phyloP scores from a whole-genome alignment of 2,888 invertebrate species.

The Cryptops parisi region DNA sequence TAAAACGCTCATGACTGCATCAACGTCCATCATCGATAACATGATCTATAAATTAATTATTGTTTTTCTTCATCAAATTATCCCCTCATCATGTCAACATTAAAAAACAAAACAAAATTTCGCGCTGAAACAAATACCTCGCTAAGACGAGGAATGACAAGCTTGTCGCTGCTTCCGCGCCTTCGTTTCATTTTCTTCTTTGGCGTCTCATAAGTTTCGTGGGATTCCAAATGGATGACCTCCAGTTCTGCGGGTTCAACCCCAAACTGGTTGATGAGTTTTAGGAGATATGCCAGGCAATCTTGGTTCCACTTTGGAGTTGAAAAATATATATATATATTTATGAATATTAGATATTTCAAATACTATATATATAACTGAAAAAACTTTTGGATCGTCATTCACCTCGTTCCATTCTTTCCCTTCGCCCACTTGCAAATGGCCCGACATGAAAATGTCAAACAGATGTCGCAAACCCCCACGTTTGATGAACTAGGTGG shows the following conservation, averaged over 20 bases:
- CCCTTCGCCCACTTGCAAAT: constrained; percentile 49
- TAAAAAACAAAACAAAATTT: background rate
- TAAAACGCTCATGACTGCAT: constrained; percentile 63
- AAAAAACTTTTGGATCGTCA: background rate
- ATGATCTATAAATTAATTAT: constrained; percentile 37
- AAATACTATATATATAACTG: background rate
- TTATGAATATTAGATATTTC: constrained; percentile 1
- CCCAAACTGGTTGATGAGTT: constrained; percentile 72
- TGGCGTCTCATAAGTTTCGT: constrained; percentile 19
- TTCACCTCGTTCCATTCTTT: constrained; percentile 46
- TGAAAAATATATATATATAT: constrained; percentile 5
- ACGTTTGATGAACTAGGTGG: constrained; percentile 55
- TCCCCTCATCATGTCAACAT: too few species aligned
- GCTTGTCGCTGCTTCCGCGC: constrained; percentile 42
- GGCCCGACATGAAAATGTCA: constrained; percentile 79
- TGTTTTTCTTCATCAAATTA: too few species aligned
- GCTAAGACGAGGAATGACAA: constrained; percentile 54
- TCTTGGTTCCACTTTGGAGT: constrained; percentile 73
- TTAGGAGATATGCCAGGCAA: constrained; percentile 71
- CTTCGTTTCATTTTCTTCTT: constrained; percentile 25
- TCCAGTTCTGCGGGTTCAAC: constrained; percentile 35
- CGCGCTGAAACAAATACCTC: constrained; percentile 35
- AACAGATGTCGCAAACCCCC: constrained; percentile 78
- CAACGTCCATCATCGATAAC: constrained; percentile 70
- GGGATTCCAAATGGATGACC: background rate